phyloP scores from a whole-genome alignment of 2,888 invertebrate genomes.

The Eudasyphora cyanicolor region DNA sequence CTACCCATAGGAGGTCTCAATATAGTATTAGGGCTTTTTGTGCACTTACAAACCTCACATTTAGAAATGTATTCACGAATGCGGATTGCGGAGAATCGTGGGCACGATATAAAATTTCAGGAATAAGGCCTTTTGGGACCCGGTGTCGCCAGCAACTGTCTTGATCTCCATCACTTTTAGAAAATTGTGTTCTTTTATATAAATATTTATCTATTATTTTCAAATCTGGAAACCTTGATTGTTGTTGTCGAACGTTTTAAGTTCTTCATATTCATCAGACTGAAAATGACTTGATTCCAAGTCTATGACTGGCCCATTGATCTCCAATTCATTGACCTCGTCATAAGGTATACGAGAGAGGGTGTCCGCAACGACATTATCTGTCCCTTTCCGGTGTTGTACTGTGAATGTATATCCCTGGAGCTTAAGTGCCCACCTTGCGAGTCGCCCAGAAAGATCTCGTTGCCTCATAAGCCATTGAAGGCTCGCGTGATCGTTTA shows the following conservation, averaged over 20 bases:
- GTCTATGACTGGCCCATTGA: background rate
- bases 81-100: background rate
- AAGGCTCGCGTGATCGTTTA: constrained; percentile 6
- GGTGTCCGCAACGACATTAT: background rate
- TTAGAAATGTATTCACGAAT: constrained; percentile 29
- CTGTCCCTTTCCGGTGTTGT: background rate
- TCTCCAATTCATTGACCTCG: background rate
- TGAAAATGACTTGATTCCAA: background rate
- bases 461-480: background rate
- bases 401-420: background rate
- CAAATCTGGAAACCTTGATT: background rate
- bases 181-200: background rate
- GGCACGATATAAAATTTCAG: background rate
- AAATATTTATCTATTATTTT: background rate
- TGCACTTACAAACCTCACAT: constrained; percentile 8
- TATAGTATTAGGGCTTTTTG: background rate
- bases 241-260: background rate
- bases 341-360: background rate
- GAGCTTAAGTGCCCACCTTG: background rate
- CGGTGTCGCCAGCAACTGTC: too few relatives aligned
- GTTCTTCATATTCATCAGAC: background rate
- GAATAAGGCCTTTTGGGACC: background rate
- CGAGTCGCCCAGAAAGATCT: background rate
- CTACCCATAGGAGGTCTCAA: background rate
- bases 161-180: background rate